Base-by-base conservation (phyloP, 92 coral and sea anemone genomes). In the Paragorgia papillata region DNA sequence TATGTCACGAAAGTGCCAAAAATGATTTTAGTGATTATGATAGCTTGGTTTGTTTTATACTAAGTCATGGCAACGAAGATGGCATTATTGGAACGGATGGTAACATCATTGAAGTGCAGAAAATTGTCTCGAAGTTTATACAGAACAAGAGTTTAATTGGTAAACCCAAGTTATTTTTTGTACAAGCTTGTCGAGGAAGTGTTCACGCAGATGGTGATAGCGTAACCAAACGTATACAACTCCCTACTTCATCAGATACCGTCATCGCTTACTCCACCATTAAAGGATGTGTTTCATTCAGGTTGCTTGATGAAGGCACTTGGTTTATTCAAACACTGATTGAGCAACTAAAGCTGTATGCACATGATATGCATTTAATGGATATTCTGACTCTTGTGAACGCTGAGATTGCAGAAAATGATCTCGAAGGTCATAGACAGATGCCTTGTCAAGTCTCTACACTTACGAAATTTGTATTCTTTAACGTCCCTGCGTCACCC, bases 161-260 rank as follows among this genome's bases (percentile, higher is more conserved):
- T 20, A 93, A 93, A 66, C 97, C 97, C 0, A 93, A 93, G 64
- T 49, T 93, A 33, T 93, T 93, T 51, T 74, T 93, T 18, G 69
- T 93, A 39, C 97, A 93, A 76, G 97, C 97, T 39, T 93, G 97
- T 61, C 81, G 97, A 18, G 96, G 96, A 31, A 67, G 77, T 40
- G 96, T 90, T 43, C 65, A 85, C 0, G 69, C 87, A 2, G 17
- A 6, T 46, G 53, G n/a, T 15, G 53, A 46, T 15, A n/a, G 53
- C 53, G 14, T 2, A 46, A 46, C 53, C 15, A 15, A 15, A 6
- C 66, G 62, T 48, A 76, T 87, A 75, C 80, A 87, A 17, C 66
- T 84, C 55, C 96, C 97, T 17, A 75, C 89, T 1, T 88, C 86
- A 68, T 82, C 97, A 0, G 97, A 93, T 58, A 88, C 90, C 71